Percentiles rank a stretch among this genome's conserved stretches.
These are phyloP conservation scores for Dipodomys ordii DNA, from an alignment of 2,113 vertebrate species.

Conservation along the genomic window DNA sequence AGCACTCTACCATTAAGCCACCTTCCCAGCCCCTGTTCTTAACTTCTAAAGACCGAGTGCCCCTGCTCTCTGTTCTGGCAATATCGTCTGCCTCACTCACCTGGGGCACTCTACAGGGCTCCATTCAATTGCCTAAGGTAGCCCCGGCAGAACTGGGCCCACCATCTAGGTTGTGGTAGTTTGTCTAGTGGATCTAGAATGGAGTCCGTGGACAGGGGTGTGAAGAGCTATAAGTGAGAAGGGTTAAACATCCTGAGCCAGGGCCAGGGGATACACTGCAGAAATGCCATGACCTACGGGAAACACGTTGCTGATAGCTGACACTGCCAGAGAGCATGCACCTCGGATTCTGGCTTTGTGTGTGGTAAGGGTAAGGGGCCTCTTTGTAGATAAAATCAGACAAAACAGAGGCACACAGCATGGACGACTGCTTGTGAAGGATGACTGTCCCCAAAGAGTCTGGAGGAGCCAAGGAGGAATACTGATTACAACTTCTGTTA, in stretches of 20 bases:
- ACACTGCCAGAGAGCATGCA: neutral
- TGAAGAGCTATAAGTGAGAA: neutral
- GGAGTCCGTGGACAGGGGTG: neutral
- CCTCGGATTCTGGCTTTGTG: neutral
- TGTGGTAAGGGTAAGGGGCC: neutral
- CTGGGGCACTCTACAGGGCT: neutral
- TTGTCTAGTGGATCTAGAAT: neutral
- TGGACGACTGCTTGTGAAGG: neutral
- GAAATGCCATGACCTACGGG: neutral
- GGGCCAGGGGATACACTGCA: neutral
- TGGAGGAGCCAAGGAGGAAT: neutral
- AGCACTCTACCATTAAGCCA: no score
- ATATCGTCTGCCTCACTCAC: neutral
- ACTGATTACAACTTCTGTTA: neutral
- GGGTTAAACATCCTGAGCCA: neutral
- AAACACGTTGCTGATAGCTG: neutral
- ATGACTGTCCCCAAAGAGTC: neutral
- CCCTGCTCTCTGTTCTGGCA: neutral
- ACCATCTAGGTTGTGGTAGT: no score
- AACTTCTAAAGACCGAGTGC: neutral
- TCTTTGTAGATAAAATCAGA: slow-evolving; percentile 35
- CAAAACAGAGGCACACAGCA: neutral
- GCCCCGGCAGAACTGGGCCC: neutral
- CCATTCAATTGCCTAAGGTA: neutral
- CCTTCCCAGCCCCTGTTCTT: no score